Evolutionary conservation across 2,113 vertebrate genomes (phyloP).

Genomic region (Ibidorhyncha struthersii): DNA sequence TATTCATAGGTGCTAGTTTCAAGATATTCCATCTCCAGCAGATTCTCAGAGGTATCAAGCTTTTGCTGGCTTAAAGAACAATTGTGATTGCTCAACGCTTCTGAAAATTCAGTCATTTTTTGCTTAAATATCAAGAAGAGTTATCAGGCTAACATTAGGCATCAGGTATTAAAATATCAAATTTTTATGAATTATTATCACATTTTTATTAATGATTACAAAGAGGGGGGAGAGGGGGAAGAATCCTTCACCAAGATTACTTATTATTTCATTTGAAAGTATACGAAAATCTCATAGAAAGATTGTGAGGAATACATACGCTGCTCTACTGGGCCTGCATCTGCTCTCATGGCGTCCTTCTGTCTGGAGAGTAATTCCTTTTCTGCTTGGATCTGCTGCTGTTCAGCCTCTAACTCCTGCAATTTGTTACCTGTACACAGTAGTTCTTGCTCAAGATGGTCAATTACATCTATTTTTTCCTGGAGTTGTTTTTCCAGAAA

Average conservation of each 20-base stretch:
- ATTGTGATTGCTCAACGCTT: not conserved
- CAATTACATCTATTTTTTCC: constrained; percentile 78
- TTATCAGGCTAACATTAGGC: not conserved
- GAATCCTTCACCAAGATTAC: not conserved
- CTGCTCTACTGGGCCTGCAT: constrained; percentile 84
- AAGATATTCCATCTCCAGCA: not conserved
- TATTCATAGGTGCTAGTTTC: not conserved
- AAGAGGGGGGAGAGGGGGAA: too few species aligned
- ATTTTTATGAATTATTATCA: not conserved
- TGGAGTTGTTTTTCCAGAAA: constrained; percentile 86
- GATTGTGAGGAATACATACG: constrained; percentile 82
- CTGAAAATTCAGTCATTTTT: not conserved
- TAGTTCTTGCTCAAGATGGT: constrained; percentile 80
- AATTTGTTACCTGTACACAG: constrained; percentile 85
- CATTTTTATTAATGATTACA: not conserved
- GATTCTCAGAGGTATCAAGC: not conserved
- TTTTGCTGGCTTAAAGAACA: not conserved
- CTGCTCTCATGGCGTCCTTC: constrained; percentile 88
- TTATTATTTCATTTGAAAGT: not conserved
- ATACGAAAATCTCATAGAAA: not conserved
- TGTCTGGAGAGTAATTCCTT: constrained; percentile 88
- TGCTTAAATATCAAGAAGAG: not conserved
- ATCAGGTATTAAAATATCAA: not conserved
- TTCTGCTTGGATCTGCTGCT: constrained; percentile 85
- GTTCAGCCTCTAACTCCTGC: constrained; percentile 90